Evolutionary conservation across 2,888 invertebrate genomes (phyloP).

Genomic region (Helobdella robusta): DNA sequence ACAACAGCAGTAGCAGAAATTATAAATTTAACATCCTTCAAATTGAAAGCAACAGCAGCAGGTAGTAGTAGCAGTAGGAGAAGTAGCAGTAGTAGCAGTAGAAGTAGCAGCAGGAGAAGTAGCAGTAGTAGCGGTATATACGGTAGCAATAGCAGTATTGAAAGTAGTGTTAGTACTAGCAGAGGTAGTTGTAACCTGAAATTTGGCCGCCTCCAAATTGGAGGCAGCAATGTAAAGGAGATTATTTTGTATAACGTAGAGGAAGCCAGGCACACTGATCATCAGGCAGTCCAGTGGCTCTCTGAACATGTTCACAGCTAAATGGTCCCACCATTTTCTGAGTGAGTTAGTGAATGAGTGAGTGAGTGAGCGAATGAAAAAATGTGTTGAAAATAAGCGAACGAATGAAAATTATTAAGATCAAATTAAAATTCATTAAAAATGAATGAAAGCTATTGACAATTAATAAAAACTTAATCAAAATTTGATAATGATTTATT

Average conservation of each 20-base stretch:
- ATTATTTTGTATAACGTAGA: slow-evolving; percentile 94
- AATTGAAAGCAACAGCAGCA: too few relatives aligned
- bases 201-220: slow-evolving; percentile 94
- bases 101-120: not conserved
- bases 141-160: not conserved
- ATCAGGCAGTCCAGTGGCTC: slow-evolving; percentile 59
- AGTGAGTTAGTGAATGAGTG: slow-evolving; percentile 27
- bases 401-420: too few relatives aligned
- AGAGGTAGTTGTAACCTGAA: slow-evolving; percentile 70
- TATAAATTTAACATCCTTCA: too few relatives aligned
- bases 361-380: slow-evolving; percentile 2
- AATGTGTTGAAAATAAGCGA: too few relatives aligned
- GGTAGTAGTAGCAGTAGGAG: too few relatives aligned
- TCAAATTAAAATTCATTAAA: too few relatives aligned
- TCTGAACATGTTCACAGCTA: slow-evolving; percentile 43
- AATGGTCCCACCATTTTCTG: slow-evolving; percentile 37
- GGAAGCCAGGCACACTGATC: slow-evolving; percentile 81
- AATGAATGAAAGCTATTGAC: too few relatives aligned
- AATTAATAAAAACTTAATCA: too few relatives aligned
- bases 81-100: not conserved
- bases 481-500: too few relatives aligned
- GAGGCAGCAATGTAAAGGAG: slow-evolving; percentile 89
- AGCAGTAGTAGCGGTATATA: not conserved
- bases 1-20: too few relatives aligned
- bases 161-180: too few relatives aligned